These are phyloP conservation scores for Asteroscopus sphinx DNA, from an alignment of 2,888 invertebrate genomes.

Conservation along the genomic window DNA sequence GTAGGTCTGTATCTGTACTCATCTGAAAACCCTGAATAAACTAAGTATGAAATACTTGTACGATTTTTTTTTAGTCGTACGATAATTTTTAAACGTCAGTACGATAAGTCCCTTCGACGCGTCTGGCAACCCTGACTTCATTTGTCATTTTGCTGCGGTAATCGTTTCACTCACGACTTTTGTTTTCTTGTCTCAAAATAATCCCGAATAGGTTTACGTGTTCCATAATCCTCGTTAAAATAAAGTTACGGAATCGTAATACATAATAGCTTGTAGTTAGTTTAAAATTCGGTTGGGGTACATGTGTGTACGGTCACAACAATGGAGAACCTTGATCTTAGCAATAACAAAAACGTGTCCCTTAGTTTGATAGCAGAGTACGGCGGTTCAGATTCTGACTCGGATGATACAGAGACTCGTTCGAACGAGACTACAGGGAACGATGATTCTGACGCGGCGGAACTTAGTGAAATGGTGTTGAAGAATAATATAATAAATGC, in stretches of 20 bases:
- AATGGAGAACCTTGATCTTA: conserved; percentile 85
- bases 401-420: conserved; percentile 78
- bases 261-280: conserved; percentile 31
- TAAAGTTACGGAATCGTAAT: conserved; percentile 21
- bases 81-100: too few relatives aligned
- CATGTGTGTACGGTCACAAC: conserved; percentile 62
- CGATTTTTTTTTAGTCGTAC: too few relatives aligned
- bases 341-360: conserved; percentile 86
- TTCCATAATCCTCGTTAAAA: conserved; percentile 38
- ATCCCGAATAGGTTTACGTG: conserved; percentile 50
- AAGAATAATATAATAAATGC: conserved; percentile 88
- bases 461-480: conserved; percentile 86
- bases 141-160: conserved; percentile 60
- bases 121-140: too few relatives aligned
- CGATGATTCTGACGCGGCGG: conserved; percentile 80
- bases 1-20: too few relatives aligned
- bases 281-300: conserved; percentile 57
- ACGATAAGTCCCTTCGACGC: too few relatives aligned
- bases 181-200: conserved; percentile 61
- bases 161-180: conserved; percentile 57
- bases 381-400: conserved; percentile 84
- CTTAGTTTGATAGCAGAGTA: conserved; percentile 85
- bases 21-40: too few relatives aligned
- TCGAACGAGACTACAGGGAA: conserved; percentile 72
- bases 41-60: too few relatives aligned